A percentile compares a stretch with the other conserved stretches of the same genome.
These are phyloP conservation scores for Eilema griseolum DNA, from an alignment of 2,888 invertebrate species.

Conservation along the genomic window DNA sequence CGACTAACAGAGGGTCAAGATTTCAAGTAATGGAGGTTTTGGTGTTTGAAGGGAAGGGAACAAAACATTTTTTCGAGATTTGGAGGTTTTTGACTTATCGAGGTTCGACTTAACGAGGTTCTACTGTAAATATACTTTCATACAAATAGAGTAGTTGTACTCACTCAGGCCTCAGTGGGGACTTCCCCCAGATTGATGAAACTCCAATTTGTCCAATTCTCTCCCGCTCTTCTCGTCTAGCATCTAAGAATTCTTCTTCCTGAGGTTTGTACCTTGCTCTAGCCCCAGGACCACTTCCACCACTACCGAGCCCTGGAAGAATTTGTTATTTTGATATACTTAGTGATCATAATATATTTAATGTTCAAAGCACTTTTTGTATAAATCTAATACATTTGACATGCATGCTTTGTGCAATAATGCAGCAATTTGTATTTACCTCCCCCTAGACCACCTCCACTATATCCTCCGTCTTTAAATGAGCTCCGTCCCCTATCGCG, in stretches of 20 bases:
- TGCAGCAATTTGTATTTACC: conserved; percentile 50
- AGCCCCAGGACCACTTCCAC: conserved; percentile 46
- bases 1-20: no score
- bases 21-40: no score
- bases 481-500: conserved; percentile 60
- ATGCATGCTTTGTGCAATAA: background rate
- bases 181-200: conserved; percentile 91
- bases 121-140: background rate
- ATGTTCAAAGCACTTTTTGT: background rate
- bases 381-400: background rate
- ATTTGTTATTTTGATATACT: background rate
- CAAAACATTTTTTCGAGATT: no score
- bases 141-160: conserved; percentile 51
- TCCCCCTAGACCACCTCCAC: conserved; percentile 70
- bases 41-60: no score
- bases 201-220: conserved; percentile 91
- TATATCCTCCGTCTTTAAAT: conserved; percentile 53
- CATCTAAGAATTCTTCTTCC: conserved; percentile 90
- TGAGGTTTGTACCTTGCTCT: conserved; percentile 75
- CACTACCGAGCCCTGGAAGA: conserved; percentile 63
- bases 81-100: no score
- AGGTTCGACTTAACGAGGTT: no score
- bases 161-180: conserved; percentile 90
- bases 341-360: background rate
- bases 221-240: conserved; percentile 91